These are phyloP conservation scores for Helleia helle DNA, from an alignment of 2,888 invertebrate genomes.

Conservation along the genomic window DNA sequence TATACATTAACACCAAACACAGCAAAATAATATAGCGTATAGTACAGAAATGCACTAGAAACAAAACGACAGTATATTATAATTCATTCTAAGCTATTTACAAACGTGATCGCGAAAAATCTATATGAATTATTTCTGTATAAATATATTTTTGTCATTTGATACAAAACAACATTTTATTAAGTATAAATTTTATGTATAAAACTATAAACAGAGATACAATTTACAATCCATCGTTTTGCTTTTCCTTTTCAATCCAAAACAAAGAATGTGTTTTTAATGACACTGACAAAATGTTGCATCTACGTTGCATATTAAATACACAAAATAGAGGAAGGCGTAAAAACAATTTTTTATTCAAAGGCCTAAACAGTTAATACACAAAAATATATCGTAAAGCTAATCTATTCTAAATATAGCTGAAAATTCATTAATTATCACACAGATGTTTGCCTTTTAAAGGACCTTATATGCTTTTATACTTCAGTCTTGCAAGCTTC, in stretches of 20 bases:
- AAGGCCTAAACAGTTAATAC: neutral
- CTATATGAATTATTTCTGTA: slow-evolving; percentile 28
- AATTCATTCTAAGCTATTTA: slow-evolving; percentile 24
- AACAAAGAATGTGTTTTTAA: neutral
- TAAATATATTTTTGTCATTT: slow-evolving; percentile 34
- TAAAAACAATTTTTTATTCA: neutral
- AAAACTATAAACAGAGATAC: slow-evolving; percentile 24
- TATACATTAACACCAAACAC: slow-evolving; percentile 61
- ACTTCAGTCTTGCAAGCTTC: slow-evolving; percentile 65
- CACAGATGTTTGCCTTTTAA: slow-evolving; percentile 51
- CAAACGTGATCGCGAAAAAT: slow-evolving; percentile 27
- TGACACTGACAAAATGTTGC: neutral
- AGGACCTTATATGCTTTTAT: slow-evolving; percentile 44
- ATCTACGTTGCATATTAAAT: neutral
- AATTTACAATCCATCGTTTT: slow-evolving; percentile 14
- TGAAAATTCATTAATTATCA: slow-evolving; percentile 42
- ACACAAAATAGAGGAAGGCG: neutral
- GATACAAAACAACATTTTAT: slow-evolving; percentile 28
- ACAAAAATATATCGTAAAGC: slow-evolving; percentile 16
- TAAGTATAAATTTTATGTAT: slow-evolving; percentile 16
- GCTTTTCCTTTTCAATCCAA: slow-evolving; percentile 14
- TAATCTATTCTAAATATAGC: slow-evolving; percentile 44
- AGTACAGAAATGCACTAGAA: slow-evolving; percentile 44
- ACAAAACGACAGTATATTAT: slow-evolving; percentile 21
- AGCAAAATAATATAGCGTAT: slow-evolving; percentile 52